Evolutionary conservation across 1,140 invertebrate species (phyloP).

Genomic region (Aphelinus certus): DNA sequence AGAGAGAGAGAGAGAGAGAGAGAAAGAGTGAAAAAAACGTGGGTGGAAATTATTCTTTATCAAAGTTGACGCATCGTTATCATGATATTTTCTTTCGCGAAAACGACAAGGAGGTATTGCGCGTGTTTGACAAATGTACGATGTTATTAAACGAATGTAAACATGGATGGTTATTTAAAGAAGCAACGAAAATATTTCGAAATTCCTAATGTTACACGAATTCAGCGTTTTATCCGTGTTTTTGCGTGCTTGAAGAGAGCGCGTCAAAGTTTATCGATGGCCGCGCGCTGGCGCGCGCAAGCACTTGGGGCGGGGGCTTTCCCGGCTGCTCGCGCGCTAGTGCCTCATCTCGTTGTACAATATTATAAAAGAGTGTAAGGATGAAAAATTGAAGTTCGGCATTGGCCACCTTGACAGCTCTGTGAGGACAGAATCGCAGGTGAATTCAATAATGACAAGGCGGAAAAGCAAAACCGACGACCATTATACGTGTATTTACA

Average conservation of each 20-base stretch:
- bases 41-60: slow-evolving; percentile 8
- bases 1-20: not conserved
- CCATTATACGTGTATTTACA: slow-evolving; percentile 60
- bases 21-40: not conserved
- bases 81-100: not conserved
- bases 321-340: not conserved
- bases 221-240: slow-evolving; percentile 40
- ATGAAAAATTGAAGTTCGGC: slow-evolving; percentile 34
- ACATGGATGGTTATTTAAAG: slow-evolving; percentile 27
- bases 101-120: not conserved
- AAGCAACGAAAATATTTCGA: slow-evolving; percentile 25
- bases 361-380: slow-evolving; percentile 27
- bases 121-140: slow-evolving; percentile 17
- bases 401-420: slow-evolving; percentile 13
- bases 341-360: slow-evolving; percentile 25
- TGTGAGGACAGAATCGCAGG: slow-evolving; percentile 5
- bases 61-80: slow-evolving; percentile 13
- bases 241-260: slow-evolving; percentile 22
- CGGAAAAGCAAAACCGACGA: slow-evolving; percentile 50
- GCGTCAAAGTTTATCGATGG: slow-evolving; percentile 32
- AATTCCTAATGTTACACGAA: slow-evolving; percentile 38
- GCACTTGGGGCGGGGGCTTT: not conserved
- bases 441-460: slow-evolving; percentile 9
- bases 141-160: slow-evolving; percentile 28
- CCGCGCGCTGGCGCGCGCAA: slow-evolving; percentile 11